Base-by-base conservation (phyloP, 1,140 invertebrate species). In the Conopomorpha cramerella region DNA sequence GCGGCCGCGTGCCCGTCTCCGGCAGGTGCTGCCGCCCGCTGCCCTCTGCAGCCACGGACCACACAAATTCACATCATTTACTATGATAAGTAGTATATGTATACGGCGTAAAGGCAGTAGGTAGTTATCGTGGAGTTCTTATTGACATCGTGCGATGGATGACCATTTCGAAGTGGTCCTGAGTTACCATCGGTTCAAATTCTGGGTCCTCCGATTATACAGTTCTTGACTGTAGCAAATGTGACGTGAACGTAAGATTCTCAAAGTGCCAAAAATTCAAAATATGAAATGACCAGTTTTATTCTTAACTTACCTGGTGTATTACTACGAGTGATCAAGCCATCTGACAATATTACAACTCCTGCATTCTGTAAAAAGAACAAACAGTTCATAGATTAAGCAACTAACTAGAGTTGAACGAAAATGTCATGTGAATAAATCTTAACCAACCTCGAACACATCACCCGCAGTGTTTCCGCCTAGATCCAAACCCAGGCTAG, bases 341-440 rank as follows among this genome's bases (percentile, higher is more conserved):
- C 88, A 62, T 93, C 92, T 6, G 89, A 91, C 28, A 92, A 55
- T 23, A 93, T 78, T 3, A 91, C 82, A 2, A 90, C 83, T 30
- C 91, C 90, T 17, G 87, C 84, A 76, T 90, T 88, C 86, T 92
- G 62, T 46, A 86, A 83, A 38, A 42, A 55, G 46, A 51, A 27
- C 63, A 57, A 41, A 53, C 43, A 41, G 76, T 49, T 37, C 53
- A 43, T 40, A 78, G 36, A 40, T 59, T 68, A 32, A 41, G 58
- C 10, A 64, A 63, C 2, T 33, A 17, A 39, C 44, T 43, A 34
- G 70, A 67, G 38, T 50, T 51, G 31, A 76, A 76, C 0, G n/a
- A 25, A 7, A n/a, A 7, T 7, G 6, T 25, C 6, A 7, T 25
- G 6, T 25, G 23, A 25, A 25, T 25, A 25, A 25, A 25, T 25